Percentiles rank a stretch among this genome's conserved stretches.
Evolutionary conservation across 2,113 vertebrate species (phyloP).

Genomic region (Sterrhoptilus dennistouni): DNA sequence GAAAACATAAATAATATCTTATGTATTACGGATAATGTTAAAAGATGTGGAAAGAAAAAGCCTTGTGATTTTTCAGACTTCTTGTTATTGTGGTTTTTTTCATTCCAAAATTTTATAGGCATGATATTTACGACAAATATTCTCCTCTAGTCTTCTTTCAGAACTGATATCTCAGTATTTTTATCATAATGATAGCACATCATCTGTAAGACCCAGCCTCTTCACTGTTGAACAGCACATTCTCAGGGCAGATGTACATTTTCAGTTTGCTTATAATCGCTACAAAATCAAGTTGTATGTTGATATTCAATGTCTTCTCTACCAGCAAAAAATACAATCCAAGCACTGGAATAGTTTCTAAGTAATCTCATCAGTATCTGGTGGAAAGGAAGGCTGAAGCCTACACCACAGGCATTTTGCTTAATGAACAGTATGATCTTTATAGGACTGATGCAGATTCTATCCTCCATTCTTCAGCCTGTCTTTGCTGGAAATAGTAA

Average conservation of each 20-base stretch:
- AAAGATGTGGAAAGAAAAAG: background rate
- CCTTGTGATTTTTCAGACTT: background rate
- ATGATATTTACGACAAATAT: background rate
- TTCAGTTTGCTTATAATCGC: background rate
- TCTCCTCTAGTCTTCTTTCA: background rate
- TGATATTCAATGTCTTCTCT: background rate
- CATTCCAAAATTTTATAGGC: background rate
- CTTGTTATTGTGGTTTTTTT: background rate
- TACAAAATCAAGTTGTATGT: background rate
- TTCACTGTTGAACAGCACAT: background rate
- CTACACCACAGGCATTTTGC: background rate
- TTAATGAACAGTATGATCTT: background rate
- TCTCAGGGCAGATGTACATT: background rate
- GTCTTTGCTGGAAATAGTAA: background rate
- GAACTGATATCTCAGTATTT: background rate
- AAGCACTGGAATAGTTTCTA: background rate
- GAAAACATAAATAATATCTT: background rate
- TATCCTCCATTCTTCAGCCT: background rate
- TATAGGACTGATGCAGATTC: background rate
- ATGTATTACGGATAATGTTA: background rate
- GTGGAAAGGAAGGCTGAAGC: background rate
- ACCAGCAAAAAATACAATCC: background rate
- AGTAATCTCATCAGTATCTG: background rate
- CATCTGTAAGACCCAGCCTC: background rate
- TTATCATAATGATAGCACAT: rapidly evolving